phyloP scores from a whole-genome alignment of 2,888 invertebrate genomes.

The Barypeithes pellucidus region DNA sequence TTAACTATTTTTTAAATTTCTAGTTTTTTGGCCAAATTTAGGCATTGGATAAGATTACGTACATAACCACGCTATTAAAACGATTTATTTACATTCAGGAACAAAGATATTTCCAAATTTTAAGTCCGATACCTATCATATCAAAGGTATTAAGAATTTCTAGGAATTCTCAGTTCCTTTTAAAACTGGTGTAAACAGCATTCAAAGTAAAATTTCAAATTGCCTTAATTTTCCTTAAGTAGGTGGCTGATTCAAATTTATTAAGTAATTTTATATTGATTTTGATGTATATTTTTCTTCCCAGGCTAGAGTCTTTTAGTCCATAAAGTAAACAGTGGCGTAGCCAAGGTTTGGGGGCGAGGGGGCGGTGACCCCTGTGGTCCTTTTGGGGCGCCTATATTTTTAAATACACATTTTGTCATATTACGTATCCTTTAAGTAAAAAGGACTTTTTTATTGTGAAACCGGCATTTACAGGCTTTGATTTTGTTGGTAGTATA shows the following conservation, averaged over 20 bases:
- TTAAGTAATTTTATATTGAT: background rate
- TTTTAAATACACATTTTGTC: too few species aligned
- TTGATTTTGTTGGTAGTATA: too few species aligned
- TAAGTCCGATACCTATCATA: background rate
- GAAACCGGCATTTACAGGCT: too few species aligned
- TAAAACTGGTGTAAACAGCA: conserved; percentile 30
- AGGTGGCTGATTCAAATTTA: background rate
- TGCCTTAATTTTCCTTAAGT: conserved; percentile 26
- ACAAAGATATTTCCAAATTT: background rate
- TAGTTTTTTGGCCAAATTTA: background rate
- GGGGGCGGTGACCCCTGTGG: too few species aligned
- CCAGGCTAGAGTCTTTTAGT: too few species aligned
- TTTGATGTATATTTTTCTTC: background rate
- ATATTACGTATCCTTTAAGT: too few species aligned
- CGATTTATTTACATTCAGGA: background rate
- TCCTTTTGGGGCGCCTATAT: too few species aligned
- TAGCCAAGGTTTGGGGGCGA: too few species aligned
- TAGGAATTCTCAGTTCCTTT: conserved; percentile 24
- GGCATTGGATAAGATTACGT: background rate
- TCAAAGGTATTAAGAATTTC: conserved; percentile 17
- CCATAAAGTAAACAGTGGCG: too few species aligned
- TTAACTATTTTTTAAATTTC: conserved; percentile 10
- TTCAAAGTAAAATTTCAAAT: conserved; percentile 27
- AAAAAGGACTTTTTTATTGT: too few species aligned
- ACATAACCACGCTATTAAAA: background rate